Conservation (phyloP, 2,797 vertebrate species). For the Artibeus lituratus region DNA sequence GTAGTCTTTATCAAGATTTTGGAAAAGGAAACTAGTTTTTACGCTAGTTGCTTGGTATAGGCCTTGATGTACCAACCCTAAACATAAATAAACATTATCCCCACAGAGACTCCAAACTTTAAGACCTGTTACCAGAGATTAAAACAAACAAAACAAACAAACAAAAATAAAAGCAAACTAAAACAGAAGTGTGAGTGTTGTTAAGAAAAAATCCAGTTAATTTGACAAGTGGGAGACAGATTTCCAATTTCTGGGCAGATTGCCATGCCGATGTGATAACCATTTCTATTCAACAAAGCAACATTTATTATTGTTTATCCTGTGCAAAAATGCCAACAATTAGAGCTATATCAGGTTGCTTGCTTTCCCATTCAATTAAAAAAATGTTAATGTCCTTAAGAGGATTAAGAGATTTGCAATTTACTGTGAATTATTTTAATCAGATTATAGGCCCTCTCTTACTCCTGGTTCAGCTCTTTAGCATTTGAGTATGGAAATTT, state of each 20-base stretch:
- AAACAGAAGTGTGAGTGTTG: not conserved
- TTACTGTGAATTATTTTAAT: conserved; percentile 76
- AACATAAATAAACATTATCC: not conserved
- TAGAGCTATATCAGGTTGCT: conserved; percentile 55
- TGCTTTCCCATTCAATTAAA: conserved; percentile 33
- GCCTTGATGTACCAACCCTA: not conserved
- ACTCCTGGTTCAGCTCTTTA: conserved; percentile 24
- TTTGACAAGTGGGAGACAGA: conserved; percentile 51
- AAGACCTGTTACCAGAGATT: not conserved
- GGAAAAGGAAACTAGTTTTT: not conserved
- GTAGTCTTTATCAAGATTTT: not conserved
- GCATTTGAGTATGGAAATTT: not conserved
- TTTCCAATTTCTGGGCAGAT: conserved; percentile 43
- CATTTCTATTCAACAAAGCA: conserved; percentile 41
- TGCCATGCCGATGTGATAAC: conserved; percentile 43
- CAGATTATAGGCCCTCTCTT: conserved; percentile 63
- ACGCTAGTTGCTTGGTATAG: not conserved
- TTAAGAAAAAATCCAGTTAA: conserved; percentile 39
- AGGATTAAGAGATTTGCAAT: conserved; percentile 75
- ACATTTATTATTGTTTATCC: conserved; percentile 63
- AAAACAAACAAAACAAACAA: not conserved
- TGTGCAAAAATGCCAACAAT: conserved; percentile 58
- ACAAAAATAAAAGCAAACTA: not conserved
- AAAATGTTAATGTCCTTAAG: conserved; percentile 70
- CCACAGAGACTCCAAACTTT: not conserved